These are phyloP conservation scores for Ornithoptera priamus DNA, from an alignment of 2,888 invertebrate genomes.

Conservation along the genomic window DNA sequence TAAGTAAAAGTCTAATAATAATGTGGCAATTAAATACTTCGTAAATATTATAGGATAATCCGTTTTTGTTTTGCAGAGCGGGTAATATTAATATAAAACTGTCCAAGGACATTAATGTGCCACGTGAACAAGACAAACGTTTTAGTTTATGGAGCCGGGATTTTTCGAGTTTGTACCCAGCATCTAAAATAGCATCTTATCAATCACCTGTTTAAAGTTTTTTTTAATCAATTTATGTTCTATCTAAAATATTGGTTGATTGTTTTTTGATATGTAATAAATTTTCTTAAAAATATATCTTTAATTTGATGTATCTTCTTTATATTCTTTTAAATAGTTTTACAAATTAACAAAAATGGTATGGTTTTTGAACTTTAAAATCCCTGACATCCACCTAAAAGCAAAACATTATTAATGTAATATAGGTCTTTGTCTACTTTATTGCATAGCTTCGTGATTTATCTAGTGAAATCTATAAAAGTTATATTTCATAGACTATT, in stretches of 20 bases:
- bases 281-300: background rate
- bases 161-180: constrained; percentile 57
- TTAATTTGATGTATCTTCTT: background rate
- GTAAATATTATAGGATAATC: background rate
- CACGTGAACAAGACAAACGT: constrained; percentile 38
- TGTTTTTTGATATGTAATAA: background rate
- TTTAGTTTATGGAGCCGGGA: constrained; percentile 60
- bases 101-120: background rate
- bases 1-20: constrained; percentile 15
- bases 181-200: constrained; percentile 59
- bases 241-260: background rate
- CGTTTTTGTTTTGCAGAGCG: constrained; percentile 9
- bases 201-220: constrained; percentile 43
- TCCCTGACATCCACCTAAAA: too few relatives aligned
- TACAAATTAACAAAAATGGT: too few relatives aligned
- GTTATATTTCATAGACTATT: too few relatives aligned
- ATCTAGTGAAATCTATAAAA: too few relatives aligned
- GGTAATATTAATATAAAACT: constrained; percentile 17
- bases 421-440: too few relatives aligned
- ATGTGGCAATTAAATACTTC: background rate
- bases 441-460: too few relatives aligned
- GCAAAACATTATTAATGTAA: too few relatives aligned
- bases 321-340: too few relatives aligned
- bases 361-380: too few relatives aligned
- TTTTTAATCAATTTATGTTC: background rate